These are phyloP conservation scores for Dysmachus trigonus DNA, from an alignment of 2,888 invertebrate species.

Conservation along the genomic window DNA sequence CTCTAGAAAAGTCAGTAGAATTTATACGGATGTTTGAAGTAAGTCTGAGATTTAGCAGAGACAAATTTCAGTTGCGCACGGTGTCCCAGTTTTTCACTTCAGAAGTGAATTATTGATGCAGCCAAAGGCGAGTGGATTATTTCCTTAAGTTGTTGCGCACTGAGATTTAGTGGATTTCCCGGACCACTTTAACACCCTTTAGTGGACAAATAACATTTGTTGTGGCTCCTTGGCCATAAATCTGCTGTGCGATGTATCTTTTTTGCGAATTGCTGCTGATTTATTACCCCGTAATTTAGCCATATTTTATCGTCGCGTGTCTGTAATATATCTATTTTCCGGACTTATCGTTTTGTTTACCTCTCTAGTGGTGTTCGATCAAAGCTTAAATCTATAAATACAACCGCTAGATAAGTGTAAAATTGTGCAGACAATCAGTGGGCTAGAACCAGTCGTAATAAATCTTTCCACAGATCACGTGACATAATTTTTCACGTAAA, in stretches of 20 bases:
- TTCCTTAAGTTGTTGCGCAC: background rate
- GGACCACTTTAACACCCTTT: background rate
- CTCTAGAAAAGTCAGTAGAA: background rate
- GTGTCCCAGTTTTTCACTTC: background rate
- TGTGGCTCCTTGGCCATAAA: background rate
- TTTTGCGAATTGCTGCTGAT: background rate
- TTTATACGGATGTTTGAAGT: background rate
- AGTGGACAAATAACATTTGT: background rate
- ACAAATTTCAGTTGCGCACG: background rate
- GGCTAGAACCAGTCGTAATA: slow-evolving; percentile 35
- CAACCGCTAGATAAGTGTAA: slow-evolving; percentile 1
- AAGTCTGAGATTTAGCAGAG: background rate
- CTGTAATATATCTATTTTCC: slow-evolving; percentile 14
- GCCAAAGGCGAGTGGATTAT: background rate
- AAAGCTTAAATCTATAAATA: background rate
- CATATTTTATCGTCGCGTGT: slow-evolving; percentile 33
- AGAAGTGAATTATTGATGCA: background rate
- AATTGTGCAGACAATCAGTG: slow-evolving; percentile 35
- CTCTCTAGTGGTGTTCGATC: background rate
- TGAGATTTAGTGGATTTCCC: background rate
- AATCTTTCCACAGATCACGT: slow-evolving; percentile 9
- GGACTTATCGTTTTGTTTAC: slow-evolving; percentile 27
- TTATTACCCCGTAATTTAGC: slow-evolving; percentile 17
- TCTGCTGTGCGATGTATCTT: background rate
- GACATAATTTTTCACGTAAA: slow-evolving; percentile 31